Percentiles rank a stretch among this genome's conserved stretches.
phyloP scores from a whole-genome alignment of 2,888 invertebrate species.

The Papilio elwesi region DNA sequence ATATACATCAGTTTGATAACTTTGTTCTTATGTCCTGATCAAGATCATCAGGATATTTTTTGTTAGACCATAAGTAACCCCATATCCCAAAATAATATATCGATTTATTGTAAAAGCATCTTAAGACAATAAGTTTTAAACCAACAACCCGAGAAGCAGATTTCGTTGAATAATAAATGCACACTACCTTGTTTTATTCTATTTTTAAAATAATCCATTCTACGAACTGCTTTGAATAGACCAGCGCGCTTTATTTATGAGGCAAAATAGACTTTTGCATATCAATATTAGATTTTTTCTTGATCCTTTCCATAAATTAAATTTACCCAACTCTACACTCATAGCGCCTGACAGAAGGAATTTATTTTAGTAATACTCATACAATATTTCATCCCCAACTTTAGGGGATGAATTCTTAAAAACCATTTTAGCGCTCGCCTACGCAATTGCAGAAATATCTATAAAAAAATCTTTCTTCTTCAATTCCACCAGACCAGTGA shows the following conservation, averaged over 20 bases:
- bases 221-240: conserved; percentile 13
- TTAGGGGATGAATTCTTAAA: too few relatives aligned
- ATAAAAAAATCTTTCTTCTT: too few relatives aligned
- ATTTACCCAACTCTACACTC: background rate
- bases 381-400: too few relatives aligned
- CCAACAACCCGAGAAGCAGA: conserved; percentile 3
- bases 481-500: too few relatives aligned
- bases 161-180: conserved; percentile 28
- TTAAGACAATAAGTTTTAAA: conserved; percentile 16
- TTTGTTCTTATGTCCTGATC: too few relatives aligned
- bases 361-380: background rate
- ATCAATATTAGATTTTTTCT: conserved; percentile 1
- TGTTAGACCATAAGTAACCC: too few relatives aligned
- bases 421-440: too few relatives aligned
- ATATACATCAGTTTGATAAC: too few relatives aligned
- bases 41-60: too few relatives aligned
- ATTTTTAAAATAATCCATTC: conserved; percentile 4
- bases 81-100: background rate
- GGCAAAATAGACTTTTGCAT: conserved; percentile 1
- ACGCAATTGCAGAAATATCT: too few relatives aligned
- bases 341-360: background rate
- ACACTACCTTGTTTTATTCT: conserved; percentile 11
- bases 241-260: background rate
- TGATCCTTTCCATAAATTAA: conserved; percentile 3
- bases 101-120: conserved; percentile 7